Base-by-base conservation (phyloP, 2,888 invertebrate species). In the Temnothorax ravouxi region DNA sequence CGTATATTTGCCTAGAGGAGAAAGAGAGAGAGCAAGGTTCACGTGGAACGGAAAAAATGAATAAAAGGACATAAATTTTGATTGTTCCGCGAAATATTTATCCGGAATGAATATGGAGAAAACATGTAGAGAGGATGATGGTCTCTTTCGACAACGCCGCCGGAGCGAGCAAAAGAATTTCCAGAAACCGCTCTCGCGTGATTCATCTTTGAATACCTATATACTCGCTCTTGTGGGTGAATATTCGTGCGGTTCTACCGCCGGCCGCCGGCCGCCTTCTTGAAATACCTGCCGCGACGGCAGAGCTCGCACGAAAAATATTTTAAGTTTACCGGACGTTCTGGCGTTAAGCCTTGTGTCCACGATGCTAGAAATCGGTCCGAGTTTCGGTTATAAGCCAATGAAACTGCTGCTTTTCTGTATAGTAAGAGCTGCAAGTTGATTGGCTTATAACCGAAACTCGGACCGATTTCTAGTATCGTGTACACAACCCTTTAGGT, bases 231-330 rank as follows among this genome's bases (percentile, higher is more conserved):
- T 85, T 76, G 67, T 66, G 82, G 87, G 86, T 86, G 87, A 91
- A 88, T 88, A 85, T 88, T 84, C 88, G 85, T 88, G 86, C 86
- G 88, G 90, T 82, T 87, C 83, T 86, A 88, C 79, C 81, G 81
- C n/a, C n/a, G n/a, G n/a, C n/a, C 25, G 25, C 77, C 62, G 64
- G 82, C 25, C 44, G 84, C 56, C 56, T 83, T 77, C 66, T 86
- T 81, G 72, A 86, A 86, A 88, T 87, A 83, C 85, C 83, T 85
- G 64, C 59, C 71, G 84, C 74, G 86, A 90, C 50, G 50, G 74
- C 62, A 56, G 56, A 56, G 52, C 25, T 61, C 13, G 25, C 64
- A 56, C 44, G 76, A 47, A 75, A 76, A 64, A 64, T 64, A 76
- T 62, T 71, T 25, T 15, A 76, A 29, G 29, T 80, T 67, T 80